Evolutionary conservation across 2,888 invertebrate genomes (phyloP).

Genomic region (Callinectes sapidus): DNA sequence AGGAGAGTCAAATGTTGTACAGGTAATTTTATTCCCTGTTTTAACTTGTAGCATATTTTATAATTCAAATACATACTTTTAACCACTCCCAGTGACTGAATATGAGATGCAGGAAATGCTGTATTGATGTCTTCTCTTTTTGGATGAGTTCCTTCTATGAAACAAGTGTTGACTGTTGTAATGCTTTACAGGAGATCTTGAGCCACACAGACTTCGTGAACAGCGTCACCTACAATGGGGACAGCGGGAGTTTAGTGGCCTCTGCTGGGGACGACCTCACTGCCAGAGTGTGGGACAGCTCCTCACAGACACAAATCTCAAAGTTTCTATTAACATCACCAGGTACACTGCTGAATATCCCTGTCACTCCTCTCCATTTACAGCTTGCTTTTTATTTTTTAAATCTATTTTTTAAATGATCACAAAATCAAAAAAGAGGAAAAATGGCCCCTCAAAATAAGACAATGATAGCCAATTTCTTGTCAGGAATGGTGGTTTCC

Average conservation of each 20-base stretch:
- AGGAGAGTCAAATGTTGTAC: constrained; percentile 55
- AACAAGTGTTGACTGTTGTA: neutral
- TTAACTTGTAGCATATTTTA: neutral
- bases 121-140: neutral
- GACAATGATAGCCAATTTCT: neutral
- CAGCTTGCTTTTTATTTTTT: neutral
- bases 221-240: constrained; percentile 67
- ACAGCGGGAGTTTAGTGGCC: constrained; percentile 60
- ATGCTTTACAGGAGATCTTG: constrained; percentile 54
- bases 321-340: constrained; percentile 64
- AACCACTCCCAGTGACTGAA: neutral
- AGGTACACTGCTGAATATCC: constrained; percentile 13
- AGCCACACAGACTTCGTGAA: constrained; percentile 66
- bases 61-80: neutral
- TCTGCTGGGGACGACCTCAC: constrained; percentile 65
- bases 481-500: constrained; percentile 67
- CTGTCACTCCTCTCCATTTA: neutral
- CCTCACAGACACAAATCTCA: constrained; percentile 45
- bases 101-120: neutral
- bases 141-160: neutral
- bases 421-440: neutral
- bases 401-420: too few relatives aligned
- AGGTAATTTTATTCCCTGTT: constrained; percentile 34
- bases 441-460: neutral
- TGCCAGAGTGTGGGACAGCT: constrained; percentile 60